Evolutionary conservation across 2,888 invertebrate genomes (phyloP), one percentile per base, ranked within the genome.

Genomic region (Drosophila fulvimacula): DNA sequence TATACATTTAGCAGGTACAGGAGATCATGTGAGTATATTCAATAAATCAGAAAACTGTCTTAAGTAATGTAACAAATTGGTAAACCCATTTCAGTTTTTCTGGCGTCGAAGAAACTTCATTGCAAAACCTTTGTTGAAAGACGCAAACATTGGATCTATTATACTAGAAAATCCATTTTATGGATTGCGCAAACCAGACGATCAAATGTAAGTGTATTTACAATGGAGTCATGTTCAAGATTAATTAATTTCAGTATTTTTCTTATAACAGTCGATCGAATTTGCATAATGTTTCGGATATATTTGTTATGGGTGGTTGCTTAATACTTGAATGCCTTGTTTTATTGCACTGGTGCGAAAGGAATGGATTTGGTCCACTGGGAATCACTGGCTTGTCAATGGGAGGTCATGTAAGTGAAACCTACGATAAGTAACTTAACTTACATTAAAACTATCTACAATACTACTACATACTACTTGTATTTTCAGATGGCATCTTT

Each of bases 301-400:
- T 99, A 91, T 99, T 99, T 94, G 97, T 99, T 77, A 99, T 99
- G 99, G 99, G 99, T 64, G 99, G 98, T 46, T 98, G 98, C 90
- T 93, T 99, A 67, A 97, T 99, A 74, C 94, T 99, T 84, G 99
- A 99, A 93, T 96, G 97, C 42, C 93, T 98, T 81, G 98, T 96
- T 53, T 93, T 99, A 77, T 94, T 99, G 78, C 96, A 98, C 92
- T 99, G 98, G 98, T 97, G 98, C 92, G 97, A 98, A 93, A 93
- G 95, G 61, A 95, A 97, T 91, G 98, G 98, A 15, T 96, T 96
- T 82, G 98, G 98, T 13, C 99, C 99, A 0, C 94, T 99, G 24
- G 98, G 98, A 56, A 95, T 99, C 59, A 98, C 98, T 34, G 99
- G 99, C 11, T 94, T 99, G 61, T 99, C 99, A 32, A 98, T 99